Base-by-base conservation (phyloP, 1,140 invertebrate species). In the Hyphantria cunea region DNA sequence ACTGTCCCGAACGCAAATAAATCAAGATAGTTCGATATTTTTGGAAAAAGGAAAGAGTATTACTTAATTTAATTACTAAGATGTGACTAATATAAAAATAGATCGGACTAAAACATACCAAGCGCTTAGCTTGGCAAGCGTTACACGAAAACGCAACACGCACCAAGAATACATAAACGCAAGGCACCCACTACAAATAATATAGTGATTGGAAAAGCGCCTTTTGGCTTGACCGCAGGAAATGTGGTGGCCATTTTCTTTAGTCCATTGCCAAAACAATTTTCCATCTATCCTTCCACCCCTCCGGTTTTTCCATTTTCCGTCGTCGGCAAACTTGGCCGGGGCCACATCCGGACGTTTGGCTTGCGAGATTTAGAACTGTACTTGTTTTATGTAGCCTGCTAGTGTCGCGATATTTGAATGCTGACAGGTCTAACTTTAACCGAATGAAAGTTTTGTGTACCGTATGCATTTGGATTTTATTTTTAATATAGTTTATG, bases 191-290 rank as follows among this genome's bases (percentile, higher is more conserved):
- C 56, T 44, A 59, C 66, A 70, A 72, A 74, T 74, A 78, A 76
- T 76, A 72, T 72, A 76, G 70, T 69, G 81, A 89, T 90, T 83
- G 85, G 88, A 86, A 87, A 87, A 80, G 76, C 76, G 86, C 78
- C 70, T 80, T 76, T 86, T 80, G 85, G 75, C 83, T 82, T 84
- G 88, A 90, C 90, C 86, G 72, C 90, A 86, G 89, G 87, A 91
- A 90, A 88, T 90, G 88, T 84, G 87, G 87, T 82, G 78, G 87
- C 83, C 82, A 83, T 89, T 91, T 90, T 89, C 86, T 90, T 85
- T 80, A 84, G 78, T 75, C 81, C 82, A 82, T 86, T 89, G 86
- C 86, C 84, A 90, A 90, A 88, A 89, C 85, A 87, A 86, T 86
- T 89, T 88, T 87, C 81, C 80, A 86, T 82, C 78, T 83, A 79